Percentiles rank a stretch among this genome's conserved stretches.
Conservation (phyloP, 1,140 invertebrate genomes). For the Procambarus clarkii region DNA sequence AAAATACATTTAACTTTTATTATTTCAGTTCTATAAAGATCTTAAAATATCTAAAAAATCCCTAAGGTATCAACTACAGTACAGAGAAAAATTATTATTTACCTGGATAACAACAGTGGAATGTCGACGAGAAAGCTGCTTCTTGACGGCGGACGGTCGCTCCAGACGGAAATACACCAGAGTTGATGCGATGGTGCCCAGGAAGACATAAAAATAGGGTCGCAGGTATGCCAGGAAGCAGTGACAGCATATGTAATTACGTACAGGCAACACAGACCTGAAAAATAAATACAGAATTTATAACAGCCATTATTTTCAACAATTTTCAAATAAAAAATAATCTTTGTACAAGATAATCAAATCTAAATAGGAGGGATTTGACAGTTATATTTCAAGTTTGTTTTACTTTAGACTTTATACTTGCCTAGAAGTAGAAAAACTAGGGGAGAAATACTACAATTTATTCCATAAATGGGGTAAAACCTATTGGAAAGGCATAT, state of each 20-base stretch:
- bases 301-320: not conserved
- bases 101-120: conserved; percentile 71
- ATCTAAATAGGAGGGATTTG: too few species aligned
- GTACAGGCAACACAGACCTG: conserved; percentile 63
- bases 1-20: too few species aligned
- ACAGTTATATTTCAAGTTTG: too few species aligned
- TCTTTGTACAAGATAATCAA: too few species aligned
- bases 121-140: conserved; percentile 66
- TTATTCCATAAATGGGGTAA: too few species aligned
- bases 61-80: not conserved
- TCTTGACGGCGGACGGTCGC: conserved; percentile 71
- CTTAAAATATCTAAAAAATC: too few species aligned
- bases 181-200: conserved; percentile 71
- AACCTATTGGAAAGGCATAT: too few species aligned
- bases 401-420: too few species aligned
- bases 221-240: conserved; percentile 68
- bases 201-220: conserved; percentile 72
- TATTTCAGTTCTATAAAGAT: too few species aligned
- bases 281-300: not conserved
- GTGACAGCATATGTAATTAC: conserved; percentile 62
- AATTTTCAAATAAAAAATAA: not conserved
- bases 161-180: conserved; percentile 71
- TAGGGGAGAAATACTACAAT: too few species aligned
- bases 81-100: not conserved
- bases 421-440: too few species aligned